phyloP scores from a whole-genome alignment of 2,797 vertebrate genomes.

The Gallinago solitaria region DNA sequence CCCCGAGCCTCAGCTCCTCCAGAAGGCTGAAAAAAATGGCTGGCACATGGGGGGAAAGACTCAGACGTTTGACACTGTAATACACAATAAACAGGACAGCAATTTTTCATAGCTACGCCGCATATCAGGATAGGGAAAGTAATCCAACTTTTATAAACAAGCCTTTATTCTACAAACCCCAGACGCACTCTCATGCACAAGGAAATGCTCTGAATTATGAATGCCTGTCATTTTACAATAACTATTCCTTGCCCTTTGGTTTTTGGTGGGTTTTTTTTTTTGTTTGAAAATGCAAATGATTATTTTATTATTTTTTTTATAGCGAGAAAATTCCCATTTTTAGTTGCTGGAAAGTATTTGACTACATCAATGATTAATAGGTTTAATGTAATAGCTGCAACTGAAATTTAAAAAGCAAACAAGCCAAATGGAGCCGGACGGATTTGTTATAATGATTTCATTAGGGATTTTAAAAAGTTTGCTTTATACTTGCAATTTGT shows the following conservation, averaged over 20 bases:
- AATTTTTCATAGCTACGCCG: background rate
- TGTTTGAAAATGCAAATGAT: background rate
- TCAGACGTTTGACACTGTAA: background rate
- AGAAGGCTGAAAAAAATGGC: background rate
- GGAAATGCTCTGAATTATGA: slow-evolving; percentile 9
- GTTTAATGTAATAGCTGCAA: slow-evolving; percentile 22
- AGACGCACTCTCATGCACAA: background rate
- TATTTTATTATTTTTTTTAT: background rate
- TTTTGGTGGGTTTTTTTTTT: background rate
- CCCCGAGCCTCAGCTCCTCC: background rate
- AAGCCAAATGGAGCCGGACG: background rate
- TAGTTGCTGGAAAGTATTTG: background rate
- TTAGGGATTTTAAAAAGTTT: slow-evolving; percentile 53
- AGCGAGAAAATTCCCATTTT: background rate
- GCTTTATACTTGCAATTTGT: slow-evolving; percentile 58
- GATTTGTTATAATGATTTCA: slow-evolving; percentile 38
- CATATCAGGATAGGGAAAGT: background rate
- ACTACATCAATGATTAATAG: slow-evolving; percentile 14
- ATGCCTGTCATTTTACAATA: slow-evolving; percentile 4
- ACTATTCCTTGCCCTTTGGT: background rate
- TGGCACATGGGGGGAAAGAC: background rate
- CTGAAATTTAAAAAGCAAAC: slow-evolving; percentile 44
- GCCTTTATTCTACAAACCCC: background rate
- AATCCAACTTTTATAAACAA: slow-evolving; percentile 51
- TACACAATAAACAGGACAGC: background rate